phyloP scores from a whole-genome alignment of 2,113 vertebrate genomes.

The Bombycilla garrulus region DNA sequence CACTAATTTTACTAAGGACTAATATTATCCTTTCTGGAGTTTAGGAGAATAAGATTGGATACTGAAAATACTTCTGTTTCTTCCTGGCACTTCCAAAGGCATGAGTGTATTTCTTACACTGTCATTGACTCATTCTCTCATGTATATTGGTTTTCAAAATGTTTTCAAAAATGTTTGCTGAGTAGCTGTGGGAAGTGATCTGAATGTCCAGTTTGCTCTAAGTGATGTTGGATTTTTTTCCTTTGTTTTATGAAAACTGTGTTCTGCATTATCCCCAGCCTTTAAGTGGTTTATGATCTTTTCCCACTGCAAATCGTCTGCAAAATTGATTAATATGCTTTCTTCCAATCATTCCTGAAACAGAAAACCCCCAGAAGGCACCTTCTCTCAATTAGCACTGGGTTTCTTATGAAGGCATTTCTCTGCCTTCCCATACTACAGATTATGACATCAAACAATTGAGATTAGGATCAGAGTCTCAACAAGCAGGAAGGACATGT shows the following conservation, averaged over 20 bases:
- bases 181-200: neutral
- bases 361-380: slow-evolving; percentile 32
- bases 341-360: slow-evolving; percentile 35
- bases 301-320: slow-evolving; percentile 40
- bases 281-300: slow-evolving; percentile 20
- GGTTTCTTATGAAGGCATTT: neutral
- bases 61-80: neutral
- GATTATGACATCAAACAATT: slow-evolving; percentile 57
- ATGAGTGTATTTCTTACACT: neutral
- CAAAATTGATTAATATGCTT: slow-evolving; percentile 48
- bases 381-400: slow-evolving; percentile 39
- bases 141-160: neutral
- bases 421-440: slow-evolving; percentile 35
- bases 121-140: neutral
- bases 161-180: neutral
- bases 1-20: neutral
- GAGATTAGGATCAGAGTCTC: slow-evolving; percentile 54
- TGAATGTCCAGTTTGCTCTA: neutral
- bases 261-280: neutral
- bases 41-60: neutral
- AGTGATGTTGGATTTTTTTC: neutral
- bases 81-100: neutral
- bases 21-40: neutral
- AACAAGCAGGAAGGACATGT: slow-evolving; percentile 52
- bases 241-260: slow-evolving; percentile 6